A percentile compares a stretch with the other conserved stretches of the same genome.
phyloP scores from a whole-genome alignment of 2,797 vertebrate species.

The Discoglossus pictus region DNA sequence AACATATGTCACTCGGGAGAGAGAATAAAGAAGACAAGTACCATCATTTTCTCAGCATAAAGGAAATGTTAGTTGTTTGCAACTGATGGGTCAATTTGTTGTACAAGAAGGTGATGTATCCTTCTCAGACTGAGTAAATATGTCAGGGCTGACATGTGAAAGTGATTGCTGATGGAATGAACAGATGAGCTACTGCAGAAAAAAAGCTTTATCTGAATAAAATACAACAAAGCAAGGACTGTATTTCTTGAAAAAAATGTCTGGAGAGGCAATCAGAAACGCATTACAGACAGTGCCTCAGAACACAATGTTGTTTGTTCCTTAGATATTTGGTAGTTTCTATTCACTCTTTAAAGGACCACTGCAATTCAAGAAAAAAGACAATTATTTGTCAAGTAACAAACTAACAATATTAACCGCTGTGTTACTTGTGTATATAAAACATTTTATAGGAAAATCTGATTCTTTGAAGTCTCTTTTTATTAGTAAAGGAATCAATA shows the following conservation, averaged over 20 bases:
- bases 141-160: conserved; percentile 50
- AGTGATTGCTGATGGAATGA: conserved; percentile 53
- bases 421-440: too few species aligned
- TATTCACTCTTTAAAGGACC: too few species aligned
- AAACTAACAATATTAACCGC: too few species aligned
- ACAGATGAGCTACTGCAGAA: conserved; percentile 45
- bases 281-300: conserved; percentile 1
- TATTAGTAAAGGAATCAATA: too few species aligned
- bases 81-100: conserved; percentile 30
- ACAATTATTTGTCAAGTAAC: too few species aligned
- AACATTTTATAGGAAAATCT: too few species aligned
- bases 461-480: too few species aligned
- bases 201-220: conserved; percentile 36
- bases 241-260: conserved; percentile 32
- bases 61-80: conserved; percentile 47
- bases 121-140: conserved; percentile 17
- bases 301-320: not conserved
- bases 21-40: conserved; percentile 55
- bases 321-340: not conserved
- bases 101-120: conserved; percentile 43
- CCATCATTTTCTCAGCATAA: conserved; percentile 36
- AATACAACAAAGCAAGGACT: conserved; percentile 23
- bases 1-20: conserved; percentile 41
- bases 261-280: conserved; percentile 12
- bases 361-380: too few species aligned